Conservation (phyloP, 2,888 invertebrate genomes). For the Perdita meconis region DNA sequence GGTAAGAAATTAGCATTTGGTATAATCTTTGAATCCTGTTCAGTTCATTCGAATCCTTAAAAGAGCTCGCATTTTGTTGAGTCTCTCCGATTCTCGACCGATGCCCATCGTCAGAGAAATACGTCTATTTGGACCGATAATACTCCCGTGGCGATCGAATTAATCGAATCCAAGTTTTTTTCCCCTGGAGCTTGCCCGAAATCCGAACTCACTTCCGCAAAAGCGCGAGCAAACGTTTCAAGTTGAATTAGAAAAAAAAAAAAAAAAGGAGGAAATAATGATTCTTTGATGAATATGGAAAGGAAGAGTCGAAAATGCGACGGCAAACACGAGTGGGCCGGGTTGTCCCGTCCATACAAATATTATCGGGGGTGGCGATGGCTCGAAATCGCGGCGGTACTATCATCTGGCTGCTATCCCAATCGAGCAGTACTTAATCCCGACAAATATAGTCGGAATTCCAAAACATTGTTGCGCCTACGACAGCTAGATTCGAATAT, state of each 20-base stretch:
- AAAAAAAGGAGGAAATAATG: no score
- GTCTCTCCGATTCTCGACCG: background rate
- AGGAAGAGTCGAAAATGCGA: conserved; percentile 57
- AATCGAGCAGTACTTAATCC: conserved; percentile 71
- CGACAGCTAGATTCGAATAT: conserved; percentile 75
- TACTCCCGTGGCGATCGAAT: background rate
- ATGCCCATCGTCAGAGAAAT: no score
- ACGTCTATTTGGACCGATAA: background rate
- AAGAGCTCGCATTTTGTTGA: no score
- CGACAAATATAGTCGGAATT: conserved; percentile 72
- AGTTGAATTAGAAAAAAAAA: background rate
- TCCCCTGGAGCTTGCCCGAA: background rate
- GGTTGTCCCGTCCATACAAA: conserved; percentile 56
- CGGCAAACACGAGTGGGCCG: conserved; percentile 49
- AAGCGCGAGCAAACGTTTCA: conserved; percentile 32
- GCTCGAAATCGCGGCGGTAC: conserved; percentile 63
- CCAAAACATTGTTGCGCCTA: conserved; percentile 77
- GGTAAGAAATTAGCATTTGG: no score
- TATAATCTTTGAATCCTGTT: no score
- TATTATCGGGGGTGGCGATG: conserved; percentile 68
- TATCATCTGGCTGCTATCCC: conserved; percentile 65
- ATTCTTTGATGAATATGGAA: conserved; percentile 45
- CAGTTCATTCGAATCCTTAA: no score
- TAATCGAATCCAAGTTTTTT: no score
- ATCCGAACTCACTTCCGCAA: conserved; percentile 33